Percentiles rank a stretch among this genome's conserved stretches.
Conservation (phyloP, 2,113 vertebrate genomes). For the Toxotes chatareus region DNA sequence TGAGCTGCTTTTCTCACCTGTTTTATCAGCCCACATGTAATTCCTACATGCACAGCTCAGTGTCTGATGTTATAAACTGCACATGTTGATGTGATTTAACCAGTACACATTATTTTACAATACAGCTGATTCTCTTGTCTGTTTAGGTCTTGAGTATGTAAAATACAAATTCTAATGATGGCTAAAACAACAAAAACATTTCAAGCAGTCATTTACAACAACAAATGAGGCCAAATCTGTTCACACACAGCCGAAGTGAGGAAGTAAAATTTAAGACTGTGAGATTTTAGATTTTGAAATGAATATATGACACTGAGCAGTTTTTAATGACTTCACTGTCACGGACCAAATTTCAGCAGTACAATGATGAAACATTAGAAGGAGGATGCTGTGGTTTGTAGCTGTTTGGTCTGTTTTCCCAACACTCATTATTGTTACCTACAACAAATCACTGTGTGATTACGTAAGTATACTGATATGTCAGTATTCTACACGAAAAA, state of each 20-base stretch:
- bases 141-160: no score
- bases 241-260: no score
- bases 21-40: neutral
- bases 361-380: neutral
- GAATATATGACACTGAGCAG: no score
- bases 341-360: neutral
- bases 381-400: conserved; percentile 13
- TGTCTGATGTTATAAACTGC: neutral
- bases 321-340: neutral
- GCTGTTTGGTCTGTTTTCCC: neutral
- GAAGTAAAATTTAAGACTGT: no score
- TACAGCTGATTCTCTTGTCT: neutral
- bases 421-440: neutral
- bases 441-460: neutral
- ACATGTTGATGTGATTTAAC: neutral
- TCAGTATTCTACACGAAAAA: neutral
- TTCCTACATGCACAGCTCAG: neutral
- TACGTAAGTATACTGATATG: neutral
- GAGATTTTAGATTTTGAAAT: no score
- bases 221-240: no score
- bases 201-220: no score
- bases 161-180: neutral
- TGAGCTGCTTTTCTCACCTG: no score
- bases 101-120: neutral
- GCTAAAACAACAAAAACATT: neutral